A percentile compares a stretch with the other conserved stretches of the same genome.
Conservation (phyloP, 2,113 vertebrate species). For the Maccullochella peelii region DNA sequence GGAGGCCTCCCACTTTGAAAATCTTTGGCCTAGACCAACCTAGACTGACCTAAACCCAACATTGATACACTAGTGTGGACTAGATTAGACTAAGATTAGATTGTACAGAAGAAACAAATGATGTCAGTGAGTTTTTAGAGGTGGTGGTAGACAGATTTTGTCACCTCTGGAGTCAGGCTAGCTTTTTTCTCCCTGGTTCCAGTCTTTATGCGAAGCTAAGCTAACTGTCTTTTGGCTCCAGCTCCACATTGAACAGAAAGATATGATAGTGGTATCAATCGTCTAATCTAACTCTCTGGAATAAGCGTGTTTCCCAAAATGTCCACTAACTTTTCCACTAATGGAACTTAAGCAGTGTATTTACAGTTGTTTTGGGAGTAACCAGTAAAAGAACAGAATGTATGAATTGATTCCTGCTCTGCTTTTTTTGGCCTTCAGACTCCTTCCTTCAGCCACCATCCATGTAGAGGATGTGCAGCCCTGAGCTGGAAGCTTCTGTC, state of each 20-base stretch:
- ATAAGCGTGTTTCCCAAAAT: neutral
- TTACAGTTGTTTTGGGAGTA: slow-evolving; percentile 45
- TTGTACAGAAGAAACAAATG: neutral
- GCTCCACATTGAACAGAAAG: neutral
- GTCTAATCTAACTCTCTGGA: neutral
- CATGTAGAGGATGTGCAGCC: slow-evolving; percentile 42
- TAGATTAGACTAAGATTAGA: too few species aligned
- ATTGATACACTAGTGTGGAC: neutral
- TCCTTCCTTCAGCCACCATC: slow-evolving; percentile 5
- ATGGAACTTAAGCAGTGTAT: slow-evolving; percentile 4
- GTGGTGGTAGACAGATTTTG: neutral
- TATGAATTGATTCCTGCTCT: slow-evolving; percentile 36
- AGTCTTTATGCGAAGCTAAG: neutral
- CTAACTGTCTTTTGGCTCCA: neutral
- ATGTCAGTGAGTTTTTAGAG: neutral
- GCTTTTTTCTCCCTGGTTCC: neutral
- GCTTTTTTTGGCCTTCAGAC: slow-evolving; percentile 56
- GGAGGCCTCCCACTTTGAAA: too few species aligned
- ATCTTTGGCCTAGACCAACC: neutral
- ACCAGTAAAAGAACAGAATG: slow-evolving; percentile 39
- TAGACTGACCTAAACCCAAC: neutral
- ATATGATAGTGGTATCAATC: neutral
- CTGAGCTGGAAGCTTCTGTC: slow-evolving; percentile 41
- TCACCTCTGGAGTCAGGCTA: neutral
- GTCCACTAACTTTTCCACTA: neutral